Evolutionary conservation across 2,888 invertebrate genomes (phyloP), one percentile per base, ranked within the genome.

Genomic region (Patella caerulea): DNA sequence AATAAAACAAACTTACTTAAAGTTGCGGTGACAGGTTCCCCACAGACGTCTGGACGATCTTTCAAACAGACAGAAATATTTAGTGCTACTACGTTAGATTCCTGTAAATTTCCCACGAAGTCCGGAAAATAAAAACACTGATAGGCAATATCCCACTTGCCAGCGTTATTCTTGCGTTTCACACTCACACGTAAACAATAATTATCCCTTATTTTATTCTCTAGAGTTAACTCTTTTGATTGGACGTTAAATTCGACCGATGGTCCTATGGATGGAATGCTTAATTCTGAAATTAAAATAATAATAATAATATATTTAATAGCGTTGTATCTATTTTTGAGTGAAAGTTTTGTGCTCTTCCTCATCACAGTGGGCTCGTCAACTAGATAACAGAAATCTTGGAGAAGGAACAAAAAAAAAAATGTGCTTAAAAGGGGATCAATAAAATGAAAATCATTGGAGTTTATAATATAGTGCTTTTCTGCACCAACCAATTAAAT

Each of bases 21-120:
- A 73, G 80, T 77, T 9, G 84, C 84, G 12, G 81, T 69, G n/a
- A 86, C 79, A 9, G 86, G 87, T 45, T 80, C 74, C 1, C 87
- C 87, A 79, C 88, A 88, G n/a, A 88, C 87, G 65, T 88, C 88
- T 3, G 83, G 83, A 34, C 88, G 79, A n/a, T 84, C 78, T 2
- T 82, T 82, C 19, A 88, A 83, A 83, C 88, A 88, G n/a, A 88
- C 82, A 0, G 88, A 87, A 45, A 88, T 83, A 72, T 88, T 88
- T 56, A 88, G 79, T 52, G 85, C 83, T 29, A 79, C 82, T 3
- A 87, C 81, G 55, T 83, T 84, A 52, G 78, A 81, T 9, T 82
- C 76, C 15, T 82, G 70, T 24, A 87, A 79, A 14, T 84, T 82
- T 17, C 86, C 29, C 0, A 77, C 75, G 4, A 79, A 77, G 0